phyloP scores from a whole-genome alignment of 2,797 vertebrate species.

The Myiothlypis coronata region DNA sequence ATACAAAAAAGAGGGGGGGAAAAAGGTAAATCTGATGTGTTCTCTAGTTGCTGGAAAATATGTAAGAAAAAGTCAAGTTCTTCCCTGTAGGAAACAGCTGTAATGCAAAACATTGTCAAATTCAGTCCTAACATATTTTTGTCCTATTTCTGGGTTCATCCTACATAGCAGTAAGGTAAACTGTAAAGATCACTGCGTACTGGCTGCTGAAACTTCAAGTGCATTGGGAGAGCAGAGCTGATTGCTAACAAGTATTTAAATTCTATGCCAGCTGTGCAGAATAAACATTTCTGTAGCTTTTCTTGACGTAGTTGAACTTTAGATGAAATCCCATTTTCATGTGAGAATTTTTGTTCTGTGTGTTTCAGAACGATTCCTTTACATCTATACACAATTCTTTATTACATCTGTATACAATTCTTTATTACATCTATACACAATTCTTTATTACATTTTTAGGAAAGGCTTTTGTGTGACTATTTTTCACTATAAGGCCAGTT shows the following conservation, averaged over 20 bases:
- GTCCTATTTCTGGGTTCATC: neutral
- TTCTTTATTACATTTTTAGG: neutral
- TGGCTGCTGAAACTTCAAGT: neutral
- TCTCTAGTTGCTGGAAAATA: neutral
- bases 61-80: neutral
- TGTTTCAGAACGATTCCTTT: neutral
- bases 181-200: neutral
- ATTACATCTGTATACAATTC: neutral
- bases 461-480: neutral
- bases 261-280: neutral
- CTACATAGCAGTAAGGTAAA: neutral
- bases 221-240: neutral
- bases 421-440: neutral
- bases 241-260: neutral
- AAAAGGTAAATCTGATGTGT: neutral
- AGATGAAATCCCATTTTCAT: neutral
- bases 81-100: neutral
- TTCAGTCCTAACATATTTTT: neutral
- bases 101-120: neutral
- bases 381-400: neutral
- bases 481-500: neutral
- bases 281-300: neutral
- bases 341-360: neutral
- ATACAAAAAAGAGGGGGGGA: rapidly evolving
- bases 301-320: neutral